Evolutionary conservation across 2,797 vertebrate genomes (phyloP).

Genomic region (Pogoniulus pusillus): DNA sequence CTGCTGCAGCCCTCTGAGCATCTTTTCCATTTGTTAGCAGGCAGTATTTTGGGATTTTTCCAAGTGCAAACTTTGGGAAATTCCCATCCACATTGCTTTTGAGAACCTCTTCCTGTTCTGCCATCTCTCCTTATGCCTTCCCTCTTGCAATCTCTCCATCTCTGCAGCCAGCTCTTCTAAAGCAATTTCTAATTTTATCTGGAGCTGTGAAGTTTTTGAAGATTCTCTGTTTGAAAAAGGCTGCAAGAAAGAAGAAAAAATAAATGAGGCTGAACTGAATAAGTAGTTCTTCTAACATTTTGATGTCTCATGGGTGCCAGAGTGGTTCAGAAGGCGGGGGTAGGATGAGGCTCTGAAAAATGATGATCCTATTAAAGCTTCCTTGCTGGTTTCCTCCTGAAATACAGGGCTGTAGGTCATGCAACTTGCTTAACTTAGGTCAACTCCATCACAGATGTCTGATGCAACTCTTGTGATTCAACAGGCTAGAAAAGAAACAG

Average conservation of each 20-base stretch:
- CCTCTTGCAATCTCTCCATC: slow-evolving; percentile 17
- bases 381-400: neutral
- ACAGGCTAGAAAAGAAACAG: neutral
- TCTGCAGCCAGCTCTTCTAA: neutral
- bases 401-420: neutral
- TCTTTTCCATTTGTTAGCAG: neutral
- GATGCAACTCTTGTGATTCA: neutral
- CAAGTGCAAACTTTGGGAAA: neutral
- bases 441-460: neutral
- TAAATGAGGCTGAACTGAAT: slow-evolving; percentile 23
- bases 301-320: slow-evolving; percentile 13
- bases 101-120: neutral
- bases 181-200: slow-evolving; percentile 61
- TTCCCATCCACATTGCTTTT: neutral
- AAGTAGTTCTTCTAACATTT: slow-evolving; percentile 51
- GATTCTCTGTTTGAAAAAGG: slow-evolving; percentile 30
- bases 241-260: slow-evolving; percentile 7
- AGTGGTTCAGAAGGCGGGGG: neutral
- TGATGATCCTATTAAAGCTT: accelerated
- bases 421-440: neutral
- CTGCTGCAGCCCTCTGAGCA: no score
- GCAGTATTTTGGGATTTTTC: neutral
- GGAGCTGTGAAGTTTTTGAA: slow-evolving; percentile 56
- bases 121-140: neutral
- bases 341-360: neutral